Percentiles rank a stretch among this genome's conserved stretches.
phyloP scores from a whole-genome alignment of 2,113 vertebrate genomes.

The Trematomus loennbergii region DNA sequence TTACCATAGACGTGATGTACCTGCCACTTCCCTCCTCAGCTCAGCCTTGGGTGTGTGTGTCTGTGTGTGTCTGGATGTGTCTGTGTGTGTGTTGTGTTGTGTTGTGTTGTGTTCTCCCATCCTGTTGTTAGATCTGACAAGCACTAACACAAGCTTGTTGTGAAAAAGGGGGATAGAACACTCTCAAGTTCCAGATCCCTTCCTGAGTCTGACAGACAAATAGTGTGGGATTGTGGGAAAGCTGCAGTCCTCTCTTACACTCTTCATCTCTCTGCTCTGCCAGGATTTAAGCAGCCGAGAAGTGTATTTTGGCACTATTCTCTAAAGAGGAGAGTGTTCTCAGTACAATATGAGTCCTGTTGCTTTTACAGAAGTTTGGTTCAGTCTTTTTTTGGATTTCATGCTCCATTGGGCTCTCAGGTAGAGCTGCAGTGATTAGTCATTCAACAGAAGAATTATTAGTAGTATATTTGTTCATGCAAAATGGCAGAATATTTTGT shows the following conservation, averaged over 20 bases:
- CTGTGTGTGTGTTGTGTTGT: conserved; percentile 49
- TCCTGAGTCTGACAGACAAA: conserved; percentile 66
- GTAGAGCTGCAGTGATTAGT: no score
- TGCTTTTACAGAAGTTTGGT: conserved; percentile 11
- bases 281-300: conserved; percentile 31
- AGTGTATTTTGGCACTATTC: conserved; percentile 31
- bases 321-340: conserved; percentile 14
- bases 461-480: no score
- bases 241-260: conserved; percentile 31
- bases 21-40: conserved; percentile 73
- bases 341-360: conserved; percentile 1
- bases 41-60: conserved; percentile 52
- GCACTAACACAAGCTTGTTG: conserved; percentile 60
- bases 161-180: conserved; percentile 32
- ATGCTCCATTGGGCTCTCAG: no score
- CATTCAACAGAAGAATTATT: no score
- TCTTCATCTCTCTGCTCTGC: conserved; percentile 49
- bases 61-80: conserved; percentile 47
- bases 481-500: no score
- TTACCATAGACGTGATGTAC: conserved; percentile 78
- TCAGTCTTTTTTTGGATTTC: no score
- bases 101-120: conserved; percentile 60
- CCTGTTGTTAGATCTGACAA: conserved; percentile 74
- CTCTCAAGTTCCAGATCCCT: conserved; percentile 63
- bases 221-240: conserved; percentile 51